phyloP scores from a whole-genome alignment of 2,797 vertebrate species.

The Alosa sapidissima region DNA sequence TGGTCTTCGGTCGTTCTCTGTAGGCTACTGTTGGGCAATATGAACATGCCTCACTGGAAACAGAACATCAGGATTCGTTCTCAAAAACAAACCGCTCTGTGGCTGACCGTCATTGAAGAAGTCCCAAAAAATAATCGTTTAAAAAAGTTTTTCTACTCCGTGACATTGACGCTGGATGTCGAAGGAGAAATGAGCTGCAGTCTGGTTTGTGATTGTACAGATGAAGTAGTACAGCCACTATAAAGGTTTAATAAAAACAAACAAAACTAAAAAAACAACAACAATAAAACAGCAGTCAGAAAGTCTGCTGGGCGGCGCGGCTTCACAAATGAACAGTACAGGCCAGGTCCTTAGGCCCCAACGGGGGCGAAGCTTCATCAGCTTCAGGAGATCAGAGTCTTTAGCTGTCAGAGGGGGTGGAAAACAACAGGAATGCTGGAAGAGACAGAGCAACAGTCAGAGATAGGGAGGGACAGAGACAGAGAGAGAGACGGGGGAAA shows the following conservation, averaged over 20 bases:
- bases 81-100: neutral
- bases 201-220: neutral
- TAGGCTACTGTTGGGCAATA: constrained; percentile 3
- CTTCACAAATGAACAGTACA: neutral
- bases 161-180: neutral
- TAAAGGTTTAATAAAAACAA: neutral
- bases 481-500: neutral
- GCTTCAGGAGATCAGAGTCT: neutral
- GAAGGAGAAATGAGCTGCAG: neutral
- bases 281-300: neutral
- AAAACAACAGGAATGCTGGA: constrained; percentile 15
- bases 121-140: constrained; percentile 5
- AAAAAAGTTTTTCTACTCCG: constrained; percentile 7
- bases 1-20: neutral
- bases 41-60: neutral
- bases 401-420: neutral
- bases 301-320: neutral
- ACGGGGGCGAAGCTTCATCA: neutral
- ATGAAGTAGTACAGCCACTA: neutral
- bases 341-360: neutral
- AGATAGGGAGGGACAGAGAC: neutral
- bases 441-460: neutral
- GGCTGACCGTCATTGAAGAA: neutral
- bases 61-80: neutral
- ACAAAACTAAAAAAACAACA: neutral